phyloP scores from a whole-genome alignment of 2,113 vertebrate species.

The Ptychochromis oligacanthus region DNA sequence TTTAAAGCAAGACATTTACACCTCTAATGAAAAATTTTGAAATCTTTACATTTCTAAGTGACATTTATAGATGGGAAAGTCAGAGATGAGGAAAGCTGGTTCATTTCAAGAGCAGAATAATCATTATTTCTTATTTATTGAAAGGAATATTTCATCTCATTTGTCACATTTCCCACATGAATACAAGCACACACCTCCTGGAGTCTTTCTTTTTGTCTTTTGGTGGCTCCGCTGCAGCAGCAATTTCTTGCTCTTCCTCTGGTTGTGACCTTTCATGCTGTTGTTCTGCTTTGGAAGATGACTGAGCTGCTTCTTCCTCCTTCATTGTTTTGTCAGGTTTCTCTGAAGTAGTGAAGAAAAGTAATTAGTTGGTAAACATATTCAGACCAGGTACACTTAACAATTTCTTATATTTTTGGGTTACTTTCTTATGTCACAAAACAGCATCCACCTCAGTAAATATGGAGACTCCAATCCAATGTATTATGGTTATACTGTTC shows the following conservation, averaged over 20 bases:
- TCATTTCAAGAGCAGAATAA: neutral
- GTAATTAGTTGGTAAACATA: neutral
- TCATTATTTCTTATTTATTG: neutral
- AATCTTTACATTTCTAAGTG: neutral
- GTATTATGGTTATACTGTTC: no score
- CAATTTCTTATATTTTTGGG: neutral
- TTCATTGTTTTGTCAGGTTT: slow-evolving; percentile 66
- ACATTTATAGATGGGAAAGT: neutral
- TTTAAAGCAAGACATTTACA: neutral
- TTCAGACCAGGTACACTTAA: neutral
- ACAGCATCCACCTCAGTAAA: neutral
- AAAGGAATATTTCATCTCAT: neutral
- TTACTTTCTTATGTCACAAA: neutral
- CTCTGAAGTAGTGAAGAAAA: slow-evolving; percentile 33
- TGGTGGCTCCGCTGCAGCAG: slow-evolving; percentile 67
- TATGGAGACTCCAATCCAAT: neutral
- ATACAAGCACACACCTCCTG: slow-evolving; percentile 63
- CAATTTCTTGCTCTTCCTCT: slow-evolving; percentile 60
- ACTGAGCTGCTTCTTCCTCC: slow-evolving; percentile 36
- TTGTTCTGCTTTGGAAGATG: slow-evolving; percentile 53
- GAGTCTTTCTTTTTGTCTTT: slow-evolving; percentile 59
- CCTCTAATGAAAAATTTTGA: neutral
- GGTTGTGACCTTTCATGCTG: slow-evolving; percentile 51
- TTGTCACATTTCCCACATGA: neutral
- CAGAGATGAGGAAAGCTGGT: neutral